Percentiles rank a stretch among this genome's conserved stretches.
Conservation (phyloP, 92 coral and sea anemone species). For the Porites divaricata region DNA sequence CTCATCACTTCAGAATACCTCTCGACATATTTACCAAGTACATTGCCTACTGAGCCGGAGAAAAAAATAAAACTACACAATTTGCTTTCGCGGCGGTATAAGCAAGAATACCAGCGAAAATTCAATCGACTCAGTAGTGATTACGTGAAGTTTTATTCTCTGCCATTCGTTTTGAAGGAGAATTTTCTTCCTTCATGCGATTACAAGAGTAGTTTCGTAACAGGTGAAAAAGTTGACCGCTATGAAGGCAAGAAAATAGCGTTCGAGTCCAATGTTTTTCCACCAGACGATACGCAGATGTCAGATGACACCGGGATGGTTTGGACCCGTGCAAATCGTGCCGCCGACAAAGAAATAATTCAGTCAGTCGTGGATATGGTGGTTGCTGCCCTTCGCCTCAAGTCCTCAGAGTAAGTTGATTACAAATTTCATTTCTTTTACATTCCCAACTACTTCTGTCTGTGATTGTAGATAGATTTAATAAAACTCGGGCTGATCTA, state of each 20-base stretch:
- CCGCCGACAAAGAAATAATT: constrained; percentile 18
- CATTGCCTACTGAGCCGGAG: not conserved
- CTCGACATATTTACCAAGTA: not conserved
- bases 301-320: not conserved
- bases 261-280: constrained; percentile 13
- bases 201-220: constrained; percentile 1
- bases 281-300: constrained; percentile 25
- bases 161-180: constrained; percentile 1
- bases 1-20: constrained; percentile 35
- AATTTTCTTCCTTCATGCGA: constrained; percentile 15
- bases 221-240: not conserved
- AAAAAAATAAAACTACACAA: not conserved
- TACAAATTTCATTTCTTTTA: not conserved
- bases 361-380: constrained; percentile 24
- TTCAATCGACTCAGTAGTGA: not conserved
- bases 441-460: no score
- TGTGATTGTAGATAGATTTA: no score
- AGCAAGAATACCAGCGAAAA: not conserved
- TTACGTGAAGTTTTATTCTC: constrained; percentile 1
- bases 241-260: not conserved
- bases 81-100: not conserved
- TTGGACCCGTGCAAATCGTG: constrained; percentile 12
- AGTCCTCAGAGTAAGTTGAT: constrained; percentile 16
- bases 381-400: not conserved
- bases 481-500: no score